phyloP scores from a whole-genome alignment of 2,888 invertebrate genomes.

The Mythimna loreyi region DNA sequence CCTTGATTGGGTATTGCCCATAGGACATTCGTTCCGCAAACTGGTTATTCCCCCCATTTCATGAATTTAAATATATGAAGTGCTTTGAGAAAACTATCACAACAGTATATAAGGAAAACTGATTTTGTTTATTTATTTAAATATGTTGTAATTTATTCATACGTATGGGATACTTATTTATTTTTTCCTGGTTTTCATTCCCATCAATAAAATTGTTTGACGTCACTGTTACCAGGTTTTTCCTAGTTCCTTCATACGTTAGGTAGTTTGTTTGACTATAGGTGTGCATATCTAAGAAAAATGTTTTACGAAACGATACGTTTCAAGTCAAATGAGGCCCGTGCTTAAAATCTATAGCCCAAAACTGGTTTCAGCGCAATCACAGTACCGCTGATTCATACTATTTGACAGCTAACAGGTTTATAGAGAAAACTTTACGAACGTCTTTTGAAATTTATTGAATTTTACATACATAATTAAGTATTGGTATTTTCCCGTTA shows the following conservation, averaged over 20 bases:
- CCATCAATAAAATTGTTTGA: slow-evolving; percentile 1
- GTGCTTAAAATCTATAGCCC: slow-evolving; percentile 70
- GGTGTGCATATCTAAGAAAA: slow-evolving; percentile 8
- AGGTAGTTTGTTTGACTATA: neutral
- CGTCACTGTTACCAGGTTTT: neutral
- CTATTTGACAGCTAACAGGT: slow-evolving; percentile 70
- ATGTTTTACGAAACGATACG: slow-evolving; percentile 47
- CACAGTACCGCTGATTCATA: slow-evolving; percentile 67
- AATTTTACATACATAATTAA: slow-evolving; percentile 33
- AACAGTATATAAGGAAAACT: slow-evolving; percentile 22
- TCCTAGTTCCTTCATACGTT: neutral
- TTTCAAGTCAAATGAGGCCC: slow-evolving; percentile 69
- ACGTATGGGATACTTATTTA: neutral
- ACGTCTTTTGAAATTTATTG: slow-evolving; percentile 41
- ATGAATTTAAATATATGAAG: slow-evolving; percentile 8
- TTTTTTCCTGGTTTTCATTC: slow-evolving; percentile 4
- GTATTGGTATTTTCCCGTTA: slow-evolving; percentile 41
- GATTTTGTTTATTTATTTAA: neutral
- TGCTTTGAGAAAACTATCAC: slow-evolving; percentile 2
- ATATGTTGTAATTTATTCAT: no score
- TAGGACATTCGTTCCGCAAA: slow-evolving; percentile 2
- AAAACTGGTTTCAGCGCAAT: slow-evolving; percentile 78
- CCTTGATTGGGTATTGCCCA: slow-evolving; percentile 4
- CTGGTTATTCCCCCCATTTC: slow-evolving; percentile 13
- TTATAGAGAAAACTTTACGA: slow-evolving; percentile 63